A percentile compares a stretch with the other conserved stretches of the same genome.
phyloP scores from a whole-genome alignment of 2,888 invertebrate species.

The Drosophila gaucha region DNA sequence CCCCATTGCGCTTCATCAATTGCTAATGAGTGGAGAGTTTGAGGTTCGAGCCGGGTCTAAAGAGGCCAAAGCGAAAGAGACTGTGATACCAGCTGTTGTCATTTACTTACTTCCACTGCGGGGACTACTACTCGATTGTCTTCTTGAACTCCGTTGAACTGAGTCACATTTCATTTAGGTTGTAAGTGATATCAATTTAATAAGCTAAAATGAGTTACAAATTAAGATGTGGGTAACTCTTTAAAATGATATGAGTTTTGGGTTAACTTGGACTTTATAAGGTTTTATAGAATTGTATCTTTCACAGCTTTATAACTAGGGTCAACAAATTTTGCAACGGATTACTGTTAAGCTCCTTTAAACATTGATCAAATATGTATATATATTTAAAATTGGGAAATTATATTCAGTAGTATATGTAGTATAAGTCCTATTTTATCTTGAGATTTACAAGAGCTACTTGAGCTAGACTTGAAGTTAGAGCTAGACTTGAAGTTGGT shows the following conservation, averaged over 20 bases:
- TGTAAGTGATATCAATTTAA: conserved; percentile 56
- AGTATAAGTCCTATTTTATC: no score
- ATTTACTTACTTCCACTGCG: conserved; percentile 52
- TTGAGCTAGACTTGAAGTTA: no score
- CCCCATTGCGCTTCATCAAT: conserved; percentile 70
- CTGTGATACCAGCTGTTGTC: conserved; percentile 65
- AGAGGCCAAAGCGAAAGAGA: conserved; percentile 21
- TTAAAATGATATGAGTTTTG: neutral
- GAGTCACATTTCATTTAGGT: conserved; percentile 67
- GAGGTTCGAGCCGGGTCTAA: conserved; percentile 25
- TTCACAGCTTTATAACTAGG: no score
- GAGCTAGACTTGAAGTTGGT: no score
- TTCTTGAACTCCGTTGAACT: conserved; percentile 51
- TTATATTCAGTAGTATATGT: no score
- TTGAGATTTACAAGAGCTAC: no score
- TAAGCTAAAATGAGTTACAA: conserved; percentile 22
- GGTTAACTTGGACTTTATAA: neutral
- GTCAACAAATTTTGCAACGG: no score
- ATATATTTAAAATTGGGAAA: no score
- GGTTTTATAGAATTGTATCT: neutral
- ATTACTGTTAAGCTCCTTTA: no score
- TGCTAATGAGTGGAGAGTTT: conserved; percentile 67
- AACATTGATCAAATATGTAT: no score
- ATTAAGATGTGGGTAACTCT: conserved; percentile 10
- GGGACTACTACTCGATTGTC: conserved; percentile 1